Conservation (phyloP, 2,797 vertebrate species). For the Furcifer pardalis region DNA sequence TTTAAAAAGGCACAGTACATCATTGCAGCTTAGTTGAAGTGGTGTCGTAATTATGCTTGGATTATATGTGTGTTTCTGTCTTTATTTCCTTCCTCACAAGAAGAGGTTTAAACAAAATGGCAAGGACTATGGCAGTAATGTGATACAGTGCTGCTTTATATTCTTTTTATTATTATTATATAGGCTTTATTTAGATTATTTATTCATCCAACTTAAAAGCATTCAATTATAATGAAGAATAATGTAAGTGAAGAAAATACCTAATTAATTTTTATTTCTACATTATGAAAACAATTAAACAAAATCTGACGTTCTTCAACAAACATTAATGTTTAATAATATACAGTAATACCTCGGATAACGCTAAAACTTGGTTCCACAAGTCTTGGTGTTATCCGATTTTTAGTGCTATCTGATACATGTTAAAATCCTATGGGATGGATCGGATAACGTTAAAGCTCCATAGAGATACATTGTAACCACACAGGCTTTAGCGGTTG, state of each 20-base stretch:
- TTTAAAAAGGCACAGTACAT: conserved; percentile 55
- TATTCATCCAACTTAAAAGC: conserved; percentile 72
- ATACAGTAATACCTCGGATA: no score
- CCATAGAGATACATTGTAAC: no score
- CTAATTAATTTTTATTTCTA: conserved; percentile 83
- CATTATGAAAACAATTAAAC: conserved; percentile 81
- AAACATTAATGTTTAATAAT: conserved; percentile 83
- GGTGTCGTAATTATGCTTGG: conserved; percentile 63
- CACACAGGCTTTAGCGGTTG: no score
- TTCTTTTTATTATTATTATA: conserved; percentile 71
- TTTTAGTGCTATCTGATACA: no score
- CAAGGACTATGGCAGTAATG: conserved; percentile 77
- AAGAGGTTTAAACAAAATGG: conserved; percentile 84
- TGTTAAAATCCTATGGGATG: no score
- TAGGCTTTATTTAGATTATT: conserved; percentile 6
- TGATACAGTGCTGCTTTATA: conserved; percentile 71
- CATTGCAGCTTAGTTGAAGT: conserved; percentile 50
- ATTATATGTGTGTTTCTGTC: conserved; percentile 68
- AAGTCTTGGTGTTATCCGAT: no score
- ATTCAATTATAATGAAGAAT: conserved; percentile 70
- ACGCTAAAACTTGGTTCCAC: no score
- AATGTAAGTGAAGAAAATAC: conserved; percentile 75
- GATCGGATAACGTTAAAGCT: no score
- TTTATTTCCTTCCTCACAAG: conserved; percentile 72
- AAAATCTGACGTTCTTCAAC: conserved; percentile 82